Conservation (phyloP, 2,113 vertebrate genomes). For the Strix uralensis region DNA sequence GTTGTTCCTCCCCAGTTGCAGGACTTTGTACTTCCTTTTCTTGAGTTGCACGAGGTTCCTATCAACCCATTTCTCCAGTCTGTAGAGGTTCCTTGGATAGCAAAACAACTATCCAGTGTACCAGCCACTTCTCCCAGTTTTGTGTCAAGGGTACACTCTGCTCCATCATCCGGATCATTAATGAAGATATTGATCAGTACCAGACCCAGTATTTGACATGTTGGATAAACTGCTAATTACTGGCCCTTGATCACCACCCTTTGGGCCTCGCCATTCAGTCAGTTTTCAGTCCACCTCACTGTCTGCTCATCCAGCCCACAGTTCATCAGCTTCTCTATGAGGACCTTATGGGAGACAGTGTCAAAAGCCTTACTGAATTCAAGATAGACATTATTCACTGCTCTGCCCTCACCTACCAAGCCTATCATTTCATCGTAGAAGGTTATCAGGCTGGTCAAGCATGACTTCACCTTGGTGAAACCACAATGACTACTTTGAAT, state of each 20-base stretch:
- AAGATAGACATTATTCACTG: no score
- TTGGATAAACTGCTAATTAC: neutral
- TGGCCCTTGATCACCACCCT: neutral
- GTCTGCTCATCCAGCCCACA: no score
- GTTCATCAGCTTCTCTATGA: no score
- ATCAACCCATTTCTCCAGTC: neutral
- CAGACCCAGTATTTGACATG: neutral
- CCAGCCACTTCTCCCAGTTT: neutral
- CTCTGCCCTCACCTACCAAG: no score
- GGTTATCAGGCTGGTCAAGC: neutral
- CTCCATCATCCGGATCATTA: neutral
- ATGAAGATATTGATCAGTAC: neutral
- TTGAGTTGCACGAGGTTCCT: neutral
- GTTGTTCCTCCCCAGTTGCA: neutral
- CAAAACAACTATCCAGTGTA: neutral
- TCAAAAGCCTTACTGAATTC: no score
- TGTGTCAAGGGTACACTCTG: neutral
- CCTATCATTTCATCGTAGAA: no score
- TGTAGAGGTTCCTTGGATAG: neutral
- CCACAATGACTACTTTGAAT: neutral
- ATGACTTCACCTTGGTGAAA: neutral
- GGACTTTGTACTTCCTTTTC: neutral
- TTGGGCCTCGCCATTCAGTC: neutral
- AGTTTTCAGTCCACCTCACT: neutral
- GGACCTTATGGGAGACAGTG: no score